phyloP scores from a whole-genome alignment of 2,797 vertebrate genomes.

The Choloepus didactylus region DNA sequence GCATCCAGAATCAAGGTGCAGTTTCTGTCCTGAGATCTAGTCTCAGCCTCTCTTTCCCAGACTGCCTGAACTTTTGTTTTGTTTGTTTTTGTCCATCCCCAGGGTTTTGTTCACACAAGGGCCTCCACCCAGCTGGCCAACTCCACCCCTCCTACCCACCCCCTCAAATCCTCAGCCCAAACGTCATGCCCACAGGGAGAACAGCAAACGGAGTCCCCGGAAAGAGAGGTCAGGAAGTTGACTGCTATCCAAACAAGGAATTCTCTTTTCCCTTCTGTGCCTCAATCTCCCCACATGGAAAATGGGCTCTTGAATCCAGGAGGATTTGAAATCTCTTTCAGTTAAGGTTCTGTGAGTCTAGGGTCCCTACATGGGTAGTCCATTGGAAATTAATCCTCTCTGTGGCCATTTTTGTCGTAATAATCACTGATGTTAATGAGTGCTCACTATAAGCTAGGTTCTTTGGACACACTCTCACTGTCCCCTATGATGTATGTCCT shows the following conservation, averaged over 20 bases:
- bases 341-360: background rate
- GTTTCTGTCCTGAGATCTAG: background rate
- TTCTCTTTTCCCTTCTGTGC: background rate
- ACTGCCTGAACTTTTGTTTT: background rate
- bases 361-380: too few species aligned
- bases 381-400: background rate
- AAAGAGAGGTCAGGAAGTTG: background rate
- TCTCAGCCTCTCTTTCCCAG: background rate
- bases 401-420: background rate
- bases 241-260: background rate
- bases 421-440: background rate
- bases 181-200: background rate
- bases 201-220: background rate
- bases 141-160: too few species aligned
- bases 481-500: accelerated
- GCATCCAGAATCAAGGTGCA: background rate
- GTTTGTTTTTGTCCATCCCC: background rate
- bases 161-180: background rate
- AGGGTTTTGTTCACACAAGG: background rate
- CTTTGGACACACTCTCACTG: background rate
- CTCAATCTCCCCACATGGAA: background rate
- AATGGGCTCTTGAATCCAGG: background rate
- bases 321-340: background rate
- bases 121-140: too few species aligned
- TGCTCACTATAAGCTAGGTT: background rate